Evolutionary conservation across 2,888 invertebrate species (phyloP).

Genomic region (Gnatocerus cornutus): DNA sequence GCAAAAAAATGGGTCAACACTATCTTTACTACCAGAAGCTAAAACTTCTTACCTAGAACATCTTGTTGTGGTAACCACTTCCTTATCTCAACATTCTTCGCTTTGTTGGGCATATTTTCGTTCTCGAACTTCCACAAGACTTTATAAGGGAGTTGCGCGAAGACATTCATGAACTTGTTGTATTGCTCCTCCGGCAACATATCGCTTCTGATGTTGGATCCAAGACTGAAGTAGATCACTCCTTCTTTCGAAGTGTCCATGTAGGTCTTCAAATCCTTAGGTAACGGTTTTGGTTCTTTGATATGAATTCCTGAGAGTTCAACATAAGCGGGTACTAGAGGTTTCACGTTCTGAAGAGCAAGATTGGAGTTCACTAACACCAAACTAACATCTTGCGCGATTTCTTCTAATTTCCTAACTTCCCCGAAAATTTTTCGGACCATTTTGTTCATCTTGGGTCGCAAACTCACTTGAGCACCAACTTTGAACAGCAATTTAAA

Average conservation of each 20-base stretch:
- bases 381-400: slow-evolving; percentile 59
- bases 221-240: slow-evolving; percentile 70
- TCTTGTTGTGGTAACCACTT: slow-evolving; percentile 70
- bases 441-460: slow-evolving; percentile 53
- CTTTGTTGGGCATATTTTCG: slow-evolving; percentile 60
- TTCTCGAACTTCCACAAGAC: slow-evolving; percentile 71
- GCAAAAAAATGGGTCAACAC: slow-evolving; percentile 26
- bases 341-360: slow-evolving; percentile 55
- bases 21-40: not conserved
- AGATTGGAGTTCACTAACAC: slow-evolving; percentile 59
- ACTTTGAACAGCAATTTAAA: slow-evolving; percentile 49
- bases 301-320: slow-evolving; percentile 62
- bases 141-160: slow-evolving; percentile 68
- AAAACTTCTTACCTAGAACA: slow-evolving; percentile 63
- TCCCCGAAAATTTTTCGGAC: slow-evolving; percentile 55
- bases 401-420: slow-evolving; percentile 52
- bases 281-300: slow-evolving; percentile 57
- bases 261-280: slow-evolving; percentile 63
- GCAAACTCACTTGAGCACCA: slow-evolving; percentile 14
- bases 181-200: slow-evolving; percentile 62
- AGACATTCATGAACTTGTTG: slow-evolving; percentile 63
- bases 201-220: slow-evolving; percentile 67
- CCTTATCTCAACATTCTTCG: slow-evolving; percentile 67
- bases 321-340: slow-evolving; percentile 57
- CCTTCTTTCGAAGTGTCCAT: slow-evolving; percentile 66